Conservation (phyloP, 2,113 vertebrate genomes). For the Lepus americanus region DNA sequence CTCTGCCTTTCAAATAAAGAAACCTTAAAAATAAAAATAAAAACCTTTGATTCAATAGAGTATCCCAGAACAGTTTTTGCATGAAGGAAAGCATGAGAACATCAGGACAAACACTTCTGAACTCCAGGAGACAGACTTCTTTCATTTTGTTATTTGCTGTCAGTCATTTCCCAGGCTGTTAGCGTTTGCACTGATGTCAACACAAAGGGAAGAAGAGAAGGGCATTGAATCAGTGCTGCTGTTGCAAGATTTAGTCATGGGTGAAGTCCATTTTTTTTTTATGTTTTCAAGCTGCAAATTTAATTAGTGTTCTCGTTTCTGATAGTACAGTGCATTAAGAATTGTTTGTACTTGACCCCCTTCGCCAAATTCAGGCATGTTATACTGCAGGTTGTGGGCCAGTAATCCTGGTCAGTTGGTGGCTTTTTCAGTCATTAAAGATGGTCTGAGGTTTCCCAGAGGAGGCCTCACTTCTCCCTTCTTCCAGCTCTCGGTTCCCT, state of each 20-base stretch:
- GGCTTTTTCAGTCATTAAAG: slow-evolving; percentile 26
- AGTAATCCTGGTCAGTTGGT: slow-evolving; percentile 13
- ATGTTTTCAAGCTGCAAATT: neutral
- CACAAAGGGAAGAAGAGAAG: neutral
- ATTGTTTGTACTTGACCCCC: neutral
- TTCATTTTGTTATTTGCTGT: neutral
- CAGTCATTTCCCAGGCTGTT: neutral
- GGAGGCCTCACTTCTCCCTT: slow-evolving; percentile 31
- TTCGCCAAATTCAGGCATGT: neutral
- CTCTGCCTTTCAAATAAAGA: too few relatives aligned
- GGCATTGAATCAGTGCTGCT: neutral
- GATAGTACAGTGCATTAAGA: slow-evolving; percentile 19
- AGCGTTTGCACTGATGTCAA: neutral
- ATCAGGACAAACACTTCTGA: neutral
- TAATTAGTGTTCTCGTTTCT: slow-evolving; percentile 25
- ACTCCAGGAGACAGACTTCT: neutral
- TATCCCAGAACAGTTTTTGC: slow-evolving; percentile 32
- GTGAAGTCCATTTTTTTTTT: slow-evolving; percentile 22
- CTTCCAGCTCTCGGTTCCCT: neutral
- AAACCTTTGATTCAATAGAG: neutral
- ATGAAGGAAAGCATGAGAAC: neutral
- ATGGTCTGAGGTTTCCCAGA: slow-evolving; percentile 33
- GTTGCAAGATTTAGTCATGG: neutral
- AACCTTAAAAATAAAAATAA: too few relatives aligned
- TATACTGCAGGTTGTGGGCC: neutral